A percentile compares a stretch with the other conserved stretches of the same genome.
phyloP scores from a whole-genome alignment of 2,797 vertebrate species.

The Micrastur ruficollis region DNA sequence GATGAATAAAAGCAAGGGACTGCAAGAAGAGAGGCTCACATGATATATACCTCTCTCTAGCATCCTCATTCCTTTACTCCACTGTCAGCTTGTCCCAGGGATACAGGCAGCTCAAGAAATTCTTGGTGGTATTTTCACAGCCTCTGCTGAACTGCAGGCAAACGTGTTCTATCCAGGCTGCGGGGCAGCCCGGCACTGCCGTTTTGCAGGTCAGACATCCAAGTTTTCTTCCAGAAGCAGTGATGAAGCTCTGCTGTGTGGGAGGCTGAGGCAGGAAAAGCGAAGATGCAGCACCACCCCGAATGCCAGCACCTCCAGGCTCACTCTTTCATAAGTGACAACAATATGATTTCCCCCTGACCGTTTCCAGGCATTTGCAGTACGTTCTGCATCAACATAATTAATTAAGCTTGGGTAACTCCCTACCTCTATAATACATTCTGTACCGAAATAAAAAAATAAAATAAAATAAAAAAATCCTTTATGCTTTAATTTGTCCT shows the following conservation, averaged over 20 bases:
- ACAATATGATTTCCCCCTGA: background rate
- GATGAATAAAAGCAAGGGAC: background rate
- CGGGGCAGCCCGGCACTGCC: background rate
- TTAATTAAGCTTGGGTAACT: background rate
- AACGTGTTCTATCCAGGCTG: background rate
- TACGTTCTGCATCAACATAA: fast-evolving
- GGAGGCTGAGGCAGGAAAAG: background rate
- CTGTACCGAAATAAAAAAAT: background rate
- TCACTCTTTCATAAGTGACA: background rate
- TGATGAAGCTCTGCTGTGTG: background rate
- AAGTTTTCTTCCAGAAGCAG: background rate
- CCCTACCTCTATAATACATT: background rate
- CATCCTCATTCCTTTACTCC: background rate
- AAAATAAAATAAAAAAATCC: background rate
- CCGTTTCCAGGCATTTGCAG: background rate
- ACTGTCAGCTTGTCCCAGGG: background rate
- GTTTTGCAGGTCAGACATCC: background rate
- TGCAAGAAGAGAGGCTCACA: background rate
- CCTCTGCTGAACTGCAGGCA: background rate
- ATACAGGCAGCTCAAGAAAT: background rate
- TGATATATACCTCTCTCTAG: too few species aligned
- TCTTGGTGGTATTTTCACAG: background rate
- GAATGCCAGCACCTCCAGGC: background rate
- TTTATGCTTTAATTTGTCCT: background rate
- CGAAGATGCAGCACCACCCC: background rate